Evolutionary conservation across 2,113 vertebrate species (phyloP).

Genomic region (Rallus limicola): DNA sequence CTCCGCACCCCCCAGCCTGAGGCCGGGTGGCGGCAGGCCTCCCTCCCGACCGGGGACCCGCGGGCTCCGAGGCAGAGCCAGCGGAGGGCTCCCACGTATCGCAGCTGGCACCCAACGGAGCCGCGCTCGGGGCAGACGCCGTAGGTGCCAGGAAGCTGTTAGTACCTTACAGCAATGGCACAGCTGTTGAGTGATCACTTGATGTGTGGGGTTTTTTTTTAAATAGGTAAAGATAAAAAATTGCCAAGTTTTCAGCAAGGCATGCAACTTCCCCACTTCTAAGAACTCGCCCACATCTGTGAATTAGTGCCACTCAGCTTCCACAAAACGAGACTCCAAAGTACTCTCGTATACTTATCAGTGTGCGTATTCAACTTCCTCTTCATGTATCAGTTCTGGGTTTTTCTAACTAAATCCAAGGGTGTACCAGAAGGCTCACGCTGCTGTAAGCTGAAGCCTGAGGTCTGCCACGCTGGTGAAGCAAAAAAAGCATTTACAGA

Average conservation of each 20-base stretch:
- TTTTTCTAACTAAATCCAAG: neutral
- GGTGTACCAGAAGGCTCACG: rapidly evolving
- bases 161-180: rapidly evolving
- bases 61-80: neutral
- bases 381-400: neutral
- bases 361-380: rapidly evolving
- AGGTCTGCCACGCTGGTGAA: neutral
- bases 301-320: neutral
- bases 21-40: neutral
- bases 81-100: neutral
- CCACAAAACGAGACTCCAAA: neutral
- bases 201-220: too few species aligned
- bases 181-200: rapidly evolving
- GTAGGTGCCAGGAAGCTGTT: neutral
- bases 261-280: neutral
- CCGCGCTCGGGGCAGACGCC: rapidly evolving
- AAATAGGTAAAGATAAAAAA: too few species aligned
- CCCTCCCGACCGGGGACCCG: neutral
- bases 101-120: rapidly evolving
- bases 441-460: neutral
- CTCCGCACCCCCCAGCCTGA: too few species aligned
- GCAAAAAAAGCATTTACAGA: neutral
- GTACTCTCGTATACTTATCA: rapidly evolving
- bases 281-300: neutral
- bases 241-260: neutral